Evolutionary conservation across 2,113 vertebrate species (phyloP).

Genomic region (Petaurus breviceps): DNA sequence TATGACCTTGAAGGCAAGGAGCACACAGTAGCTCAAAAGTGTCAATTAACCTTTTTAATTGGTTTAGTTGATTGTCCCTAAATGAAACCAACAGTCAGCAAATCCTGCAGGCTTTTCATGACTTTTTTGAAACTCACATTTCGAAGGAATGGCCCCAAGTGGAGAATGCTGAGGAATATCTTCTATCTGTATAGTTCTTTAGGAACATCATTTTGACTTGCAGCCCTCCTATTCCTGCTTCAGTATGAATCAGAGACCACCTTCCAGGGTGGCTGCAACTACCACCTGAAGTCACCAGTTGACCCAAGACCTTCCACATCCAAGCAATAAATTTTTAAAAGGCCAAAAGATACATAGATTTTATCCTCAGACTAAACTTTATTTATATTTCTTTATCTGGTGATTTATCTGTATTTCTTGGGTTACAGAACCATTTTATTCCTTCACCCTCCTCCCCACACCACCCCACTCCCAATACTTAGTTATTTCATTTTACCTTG

Average conservation of each 20-base stretch:
- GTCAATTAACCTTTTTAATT: conserved; percentile 77
- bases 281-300: neutral
- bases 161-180: conserved; percentile 54
- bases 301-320: neutral
- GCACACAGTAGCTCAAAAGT: conserved; percentile 73
- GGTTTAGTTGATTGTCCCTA: conserved; percentile 75
- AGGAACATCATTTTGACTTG: neutral
- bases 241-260: neutral
- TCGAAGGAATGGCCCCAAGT: conserved; percentile 47
- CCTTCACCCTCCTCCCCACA: neutral
- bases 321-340: neutral
- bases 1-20: conserved; percentile 85
- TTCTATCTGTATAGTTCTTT: conserved; percentile 33
- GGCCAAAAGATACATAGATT: neutral
- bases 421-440: neutral
- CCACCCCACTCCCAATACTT: neutral
- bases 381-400: neutral
- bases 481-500: neutral
- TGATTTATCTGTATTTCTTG: neutral
- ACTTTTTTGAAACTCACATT: conserved; percentile 26
- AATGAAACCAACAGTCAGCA: conserved; percentile 59
- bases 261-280: neutral
- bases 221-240: neutral
- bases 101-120: conserved; percentile 53
- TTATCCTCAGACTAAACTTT: accelerated